Conservation (phyloP, 2,113 vertebrate genomes). For the Pantherophis guttatus region DNA sequence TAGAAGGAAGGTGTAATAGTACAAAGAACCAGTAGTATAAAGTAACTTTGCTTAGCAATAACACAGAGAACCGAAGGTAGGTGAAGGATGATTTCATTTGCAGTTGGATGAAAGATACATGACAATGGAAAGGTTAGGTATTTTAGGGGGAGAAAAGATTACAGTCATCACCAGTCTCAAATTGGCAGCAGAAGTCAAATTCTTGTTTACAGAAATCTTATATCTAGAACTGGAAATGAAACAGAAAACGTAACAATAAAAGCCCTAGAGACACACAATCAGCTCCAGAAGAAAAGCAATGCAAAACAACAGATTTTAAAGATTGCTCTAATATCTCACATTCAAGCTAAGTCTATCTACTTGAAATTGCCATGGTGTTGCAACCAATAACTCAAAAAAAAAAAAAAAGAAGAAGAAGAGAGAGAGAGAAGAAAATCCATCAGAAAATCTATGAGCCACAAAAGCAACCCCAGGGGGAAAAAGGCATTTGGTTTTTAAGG, state of each 20-base stretch:
- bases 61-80: neutral
- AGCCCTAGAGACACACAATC: neutral
- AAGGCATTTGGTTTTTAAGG: neutral
- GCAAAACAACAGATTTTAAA: neutral
- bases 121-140: neutral
- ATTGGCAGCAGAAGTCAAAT: neutral
- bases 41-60: neutral
- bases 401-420: too few relatives aligned
- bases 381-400: neutral
- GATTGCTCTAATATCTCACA: neutral
- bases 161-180: neutral
- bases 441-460: neutral
- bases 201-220: neutral
- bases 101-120: neutral
- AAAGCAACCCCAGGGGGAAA: neutral
- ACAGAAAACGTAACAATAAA: neutral
- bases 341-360: neutral
- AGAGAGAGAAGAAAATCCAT: neutral
- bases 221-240: neutral
- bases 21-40: neutral
- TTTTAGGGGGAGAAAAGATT: neutral
- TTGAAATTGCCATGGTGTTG: neutral
- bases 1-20: neutral
- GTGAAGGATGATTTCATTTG: neutral
- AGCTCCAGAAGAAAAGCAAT: neutral